Percentiles rank a stretch among this genome's conserved stretches.
phyloP scores from a whole-genome alignment of 2,113 vertebrate species.

The Gymnarchus niloticus region DNA sequence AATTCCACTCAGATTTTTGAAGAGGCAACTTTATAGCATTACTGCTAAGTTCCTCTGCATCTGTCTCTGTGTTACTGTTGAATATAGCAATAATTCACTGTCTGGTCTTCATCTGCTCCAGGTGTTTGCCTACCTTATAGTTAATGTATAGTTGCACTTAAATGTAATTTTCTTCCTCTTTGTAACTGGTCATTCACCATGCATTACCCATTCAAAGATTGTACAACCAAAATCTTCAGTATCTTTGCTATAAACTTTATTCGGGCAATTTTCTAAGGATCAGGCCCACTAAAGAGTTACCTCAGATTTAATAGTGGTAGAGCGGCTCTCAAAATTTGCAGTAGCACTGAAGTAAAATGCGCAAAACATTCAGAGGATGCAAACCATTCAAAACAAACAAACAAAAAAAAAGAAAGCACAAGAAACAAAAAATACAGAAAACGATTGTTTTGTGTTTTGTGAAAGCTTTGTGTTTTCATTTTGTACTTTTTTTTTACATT shows the following conservation, averaged over 20 bases:
- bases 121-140: not conserved
- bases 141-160: not conserved
- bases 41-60: not conserved
- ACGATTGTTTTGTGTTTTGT: too few species aligned
- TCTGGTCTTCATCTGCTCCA: conserved; percentile 11
- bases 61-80: conserved; percentile 10
- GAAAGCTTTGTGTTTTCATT: too few species aligned
- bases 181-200: not conserved
- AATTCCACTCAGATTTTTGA: not conserved
- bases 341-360: too few species aligned
- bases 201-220: not conserved
- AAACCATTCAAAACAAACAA: too few species aligned
- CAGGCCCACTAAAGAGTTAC: not conserved
- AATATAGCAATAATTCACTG: not conserved
- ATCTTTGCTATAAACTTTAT: not conserved
- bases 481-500: too few species aligned
- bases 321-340: not conserved
- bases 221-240: too few species aligned
- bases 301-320: not conserved
- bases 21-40: conserved; percentile 8
- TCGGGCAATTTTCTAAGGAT: not conserved
- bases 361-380: too few species aligned
- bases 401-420: too few species aligned
- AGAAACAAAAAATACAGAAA: too few species aligned
- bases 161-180: not conserved